Percentiles rank a stretch among this genome's conserved stretches.
Evolutionary conservation across 2,888 invertebrate genomes (phyloP).

Genomic region (Andrena camellia): DNA sequence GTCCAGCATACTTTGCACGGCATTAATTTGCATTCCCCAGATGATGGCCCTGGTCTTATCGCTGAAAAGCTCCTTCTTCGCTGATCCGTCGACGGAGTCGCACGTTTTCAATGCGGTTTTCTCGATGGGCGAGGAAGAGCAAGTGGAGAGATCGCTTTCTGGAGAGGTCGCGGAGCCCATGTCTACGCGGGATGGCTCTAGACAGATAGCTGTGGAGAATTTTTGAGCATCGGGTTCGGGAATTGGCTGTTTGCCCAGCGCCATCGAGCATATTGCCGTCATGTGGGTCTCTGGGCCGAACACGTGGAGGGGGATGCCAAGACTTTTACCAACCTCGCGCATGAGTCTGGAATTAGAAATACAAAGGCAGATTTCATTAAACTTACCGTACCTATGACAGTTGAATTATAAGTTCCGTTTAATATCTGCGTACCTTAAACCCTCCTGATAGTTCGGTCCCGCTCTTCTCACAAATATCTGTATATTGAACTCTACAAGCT

Average conservation of each 20-base stretch:
- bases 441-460: slow-evolving; percentile 99
- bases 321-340: slow-evolving; percentile 85
- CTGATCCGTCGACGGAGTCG: slow-evolving; percentile 75
- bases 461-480: slow-evolving; percentile 98
- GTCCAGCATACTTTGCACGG: slow-evolving; percentile 98
- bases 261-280: slow-evolving; percentile 99
- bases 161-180: slow-evolving; percentile 77
- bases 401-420: background rate
- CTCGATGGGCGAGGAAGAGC: slow-evolving; percentile 51
- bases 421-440: slow-evolving; percentile 89
- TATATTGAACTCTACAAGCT: slow-evolving; percentile 95
- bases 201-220: slow-evolving; percentile 95
- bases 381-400: background rate
- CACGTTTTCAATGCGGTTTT: slow-evolving; percentile 61
- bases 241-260: slow-evolving; percentile 95
- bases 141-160: slow-evolving; percentile 14
- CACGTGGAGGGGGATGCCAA: slow-evolving; percentile 97
- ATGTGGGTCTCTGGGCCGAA: slow-evolving; percentile 99
- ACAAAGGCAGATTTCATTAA: background rate
- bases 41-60: slow-evolving; percentile 96
- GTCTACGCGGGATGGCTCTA: slow-evolving; percentile 92
- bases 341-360: slow-evolving; percentile 77
- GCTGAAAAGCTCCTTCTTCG: slow-evolving; percentile 89
- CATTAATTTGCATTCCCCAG: slow-evolving; percentile 99
- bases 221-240: slow-evolving; percentile 90